Evolutionary conservation across 2,113 vertebrate genomes (phyloP).

Genomic region (Toxostoma redivivum): DNA sequence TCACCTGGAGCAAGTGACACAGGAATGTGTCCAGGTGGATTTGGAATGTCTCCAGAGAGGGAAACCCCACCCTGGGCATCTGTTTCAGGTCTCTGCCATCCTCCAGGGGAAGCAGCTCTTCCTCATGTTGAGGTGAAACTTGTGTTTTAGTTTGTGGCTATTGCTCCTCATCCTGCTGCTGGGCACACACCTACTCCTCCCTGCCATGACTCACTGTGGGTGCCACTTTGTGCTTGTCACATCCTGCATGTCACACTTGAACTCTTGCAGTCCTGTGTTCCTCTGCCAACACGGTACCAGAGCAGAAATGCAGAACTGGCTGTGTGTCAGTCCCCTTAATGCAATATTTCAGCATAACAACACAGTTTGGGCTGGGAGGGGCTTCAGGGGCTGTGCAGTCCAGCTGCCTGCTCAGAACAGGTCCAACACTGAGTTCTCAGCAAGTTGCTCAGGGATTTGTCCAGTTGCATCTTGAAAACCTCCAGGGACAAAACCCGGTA

Average conservation of each 20-base stretch:
- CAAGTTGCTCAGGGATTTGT: neutral
- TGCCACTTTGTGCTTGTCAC: neutral
- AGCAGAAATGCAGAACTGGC: neutral
- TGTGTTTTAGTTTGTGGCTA: neutral
- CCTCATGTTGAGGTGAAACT: neutral
- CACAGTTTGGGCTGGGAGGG: fast-evolving
- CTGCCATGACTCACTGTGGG: neutral
- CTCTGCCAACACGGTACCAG: neutral
- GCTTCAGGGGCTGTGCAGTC: neutral
- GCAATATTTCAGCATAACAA: fast-evolving
- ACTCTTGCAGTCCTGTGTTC: neutral
- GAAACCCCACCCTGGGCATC: neutral
- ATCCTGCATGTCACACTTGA: neutral
- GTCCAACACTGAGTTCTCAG: neutral
- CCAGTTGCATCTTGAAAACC: neutral
- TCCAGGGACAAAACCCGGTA: neutral
- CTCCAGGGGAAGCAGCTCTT: neutral
- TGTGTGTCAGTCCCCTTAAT: fast-evolving
- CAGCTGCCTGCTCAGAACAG: neutral
- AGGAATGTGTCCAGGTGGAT: neutral
- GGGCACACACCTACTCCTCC: neutral
- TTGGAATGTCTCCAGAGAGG: neutral
- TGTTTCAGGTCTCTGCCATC: neutral
- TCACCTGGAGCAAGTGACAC: neutral
- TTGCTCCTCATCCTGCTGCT: neutral